phyloP scores from a whole-genome alignment of 2,888 invertebrate species.

The Cataglyphis albicans region DNA sequence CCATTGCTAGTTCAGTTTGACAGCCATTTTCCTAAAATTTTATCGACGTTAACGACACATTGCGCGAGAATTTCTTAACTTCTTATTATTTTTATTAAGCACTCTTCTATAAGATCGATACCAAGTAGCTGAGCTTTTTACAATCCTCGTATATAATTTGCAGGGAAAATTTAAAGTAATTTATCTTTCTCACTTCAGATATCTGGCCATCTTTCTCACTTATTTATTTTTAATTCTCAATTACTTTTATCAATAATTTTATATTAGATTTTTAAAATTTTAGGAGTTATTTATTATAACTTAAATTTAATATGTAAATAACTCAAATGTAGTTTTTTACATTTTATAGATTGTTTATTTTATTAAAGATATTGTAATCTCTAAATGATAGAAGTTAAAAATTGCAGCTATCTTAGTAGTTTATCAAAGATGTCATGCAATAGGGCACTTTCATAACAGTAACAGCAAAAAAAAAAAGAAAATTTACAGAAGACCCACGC shows the following conservation, averaged over 20 bases:
- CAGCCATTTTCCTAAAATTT: conserved; percentile 13
- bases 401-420: conserved; percentile 14
- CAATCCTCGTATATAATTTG: not conserved
- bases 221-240: not conserved
- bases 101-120: not conserved
- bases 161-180: not conserved
- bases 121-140: not conserved
- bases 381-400: conserved; percentile 28
- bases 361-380: conserved; percentile 11
- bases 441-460: conserved; percentile 36
- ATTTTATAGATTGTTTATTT: conserved; percentile 19
- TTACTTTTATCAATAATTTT: not conserved
- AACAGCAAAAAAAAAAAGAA: conserved; percentile 55
- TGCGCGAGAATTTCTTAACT: not conserved
- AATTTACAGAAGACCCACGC: conserved; percentile 4
- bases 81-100: conserved; percentile 5
- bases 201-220: not conserved
- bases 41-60: not conserved
- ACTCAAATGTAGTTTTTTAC: not conserved
- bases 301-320: not conserved
- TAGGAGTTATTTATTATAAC: too few species aligned
- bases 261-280: not conserved
- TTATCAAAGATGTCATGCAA: conserved; percentile 51
- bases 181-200: not conserved
- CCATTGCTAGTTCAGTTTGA: not conserved